phyloP scores from a whole-genome alignment of 2,113 vertebrate genomes.

The Mungos mungo region DNA sequence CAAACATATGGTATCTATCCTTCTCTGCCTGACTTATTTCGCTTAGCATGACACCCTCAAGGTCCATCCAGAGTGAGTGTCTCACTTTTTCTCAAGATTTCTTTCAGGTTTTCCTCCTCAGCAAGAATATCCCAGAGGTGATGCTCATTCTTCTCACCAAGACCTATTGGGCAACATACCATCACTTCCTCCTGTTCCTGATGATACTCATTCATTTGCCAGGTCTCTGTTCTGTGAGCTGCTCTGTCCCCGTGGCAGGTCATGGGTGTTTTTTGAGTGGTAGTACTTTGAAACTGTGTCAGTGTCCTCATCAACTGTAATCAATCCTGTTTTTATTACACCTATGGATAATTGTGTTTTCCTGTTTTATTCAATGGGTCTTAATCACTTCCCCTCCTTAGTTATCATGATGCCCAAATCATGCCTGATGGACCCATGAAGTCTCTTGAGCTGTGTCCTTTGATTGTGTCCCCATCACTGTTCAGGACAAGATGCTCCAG shows the following conservation, averaged over 20 bases:
- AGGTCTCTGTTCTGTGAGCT: background rate
- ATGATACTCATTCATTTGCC: background rate
- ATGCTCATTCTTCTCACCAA: background rate
- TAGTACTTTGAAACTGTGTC: background rate
- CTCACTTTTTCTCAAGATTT: no score
- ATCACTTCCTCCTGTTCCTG: background rate
- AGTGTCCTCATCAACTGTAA: background rate
- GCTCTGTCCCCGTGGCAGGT: background rate
- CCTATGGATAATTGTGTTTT: background rate
- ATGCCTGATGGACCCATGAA: background rate
- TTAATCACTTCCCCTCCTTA: background rate
- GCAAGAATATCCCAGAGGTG: background rate
- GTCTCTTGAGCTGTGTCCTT: background rate
- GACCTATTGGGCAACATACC: background rate
- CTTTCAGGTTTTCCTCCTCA: background rate
- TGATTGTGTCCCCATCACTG: background rate
- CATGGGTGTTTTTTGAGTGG: background rate
- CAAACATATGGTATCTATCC: no score
- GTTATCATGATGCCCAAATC: background rate
- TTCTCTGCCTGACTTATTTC: no score
- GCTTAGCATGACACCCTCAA: no score
- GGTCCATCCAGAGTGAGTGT: no score
- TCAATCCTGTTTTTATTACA: background rate
- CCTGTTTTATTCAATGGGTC: background rate
- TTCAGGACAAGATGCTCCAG: background rate